A percentile compares a stretch with the other conserved stretches of the same genome.
These are phyloP conservation scores for Crotalus helleri DNA, from an alignment of 2,113 vertebrate genomes.

Conservation along the genomic window DNA sequence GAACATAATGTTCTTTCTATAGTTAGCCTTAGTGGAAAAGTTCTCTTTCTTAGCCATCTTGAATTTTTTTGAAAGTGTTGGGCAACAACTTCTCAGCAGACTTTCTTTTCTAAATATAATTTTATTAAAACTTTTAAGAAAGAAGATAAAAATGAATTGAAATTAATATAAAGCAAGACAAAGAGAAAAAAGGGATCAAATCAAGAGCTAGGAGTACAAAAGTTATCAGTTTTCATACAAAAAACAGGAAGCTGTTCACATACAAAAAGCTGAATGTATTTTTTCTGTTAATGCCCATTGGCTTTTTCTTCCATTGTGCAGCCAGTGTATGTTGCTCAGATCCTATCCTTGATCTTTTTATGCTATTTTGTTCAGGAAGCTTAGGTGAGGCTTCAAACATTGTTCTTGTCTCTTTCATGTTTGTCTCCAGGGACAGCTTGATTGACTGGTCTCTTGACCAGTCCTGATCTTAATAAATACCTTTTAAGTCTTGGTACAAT, in stretches of 20 bases:
- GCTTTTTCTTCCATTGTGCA: slow-evolving; percentile 2
- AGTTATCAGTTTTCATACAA: not conserved
- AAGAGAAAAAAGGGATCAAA: not conserved
- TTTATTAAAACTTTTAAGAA: not conserved
- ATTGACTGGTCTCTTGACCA: slow-evolving; percentile 14
- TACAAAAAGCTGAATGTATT: not conserved
- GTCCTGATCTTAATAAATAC: slow-evolving; percentile 28
- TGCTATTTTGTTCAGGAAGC: not conserved
- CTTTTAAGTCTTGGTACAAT: slow-evolving; percentile 18
- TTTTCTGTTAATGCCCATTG: not conserved
- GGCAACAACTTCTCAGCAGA: not conserved
- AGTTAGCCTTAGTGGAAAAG: not conserved
- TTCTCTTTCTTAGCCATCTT: not conserved
- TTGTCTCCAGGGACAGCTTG: not conserved
- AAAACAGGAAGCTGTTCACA: not conserved
- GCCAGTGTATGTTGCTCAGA: not conserved
- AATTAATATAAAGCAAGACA: not conserved
- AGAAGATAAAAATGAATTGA: not conserved
- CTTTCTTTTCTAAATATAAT: not conserved
- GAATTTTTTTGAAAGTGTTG: not conserved
- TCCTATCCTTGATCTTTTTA: not conserved
- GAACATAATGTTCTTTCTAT: not conserved
- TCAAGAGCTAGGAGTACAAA: not conserved
- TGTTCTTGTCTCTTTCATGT: slow-evolving; percentile 6
- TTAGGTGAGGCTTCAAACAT: not conserved